Base-by-base conservation (phyloP, 2,888 invertebrate genomes). In the Scaeva pyrastri region DNA sequence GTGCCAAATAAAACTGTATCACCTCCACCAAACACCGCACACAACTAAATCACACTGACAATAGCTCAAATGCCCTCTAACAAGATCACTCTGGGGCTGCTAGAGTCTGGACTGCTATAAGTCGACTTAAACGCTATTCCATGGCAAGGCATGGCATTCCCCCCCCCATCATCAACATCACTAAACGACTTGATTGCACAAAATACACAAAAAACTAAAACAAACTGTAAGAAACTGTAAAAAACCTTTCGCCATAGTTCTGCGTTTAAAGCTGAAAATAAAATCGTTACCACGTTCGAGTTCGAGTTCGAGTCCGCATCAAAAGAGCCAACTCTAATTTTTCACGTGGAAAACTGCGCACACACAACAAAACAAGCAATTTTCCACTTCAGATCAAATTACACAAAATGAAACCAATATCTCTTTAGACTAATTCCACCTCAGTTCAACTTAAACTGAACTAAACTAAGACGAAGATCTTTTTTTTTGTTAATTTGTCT, bases 341-440 rank as follows among this genome's bases (percentile, higher is more conserved):
- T 86, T 82, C 86, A 82, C 77, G 60, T 74, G 48, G 74, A 73
- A 85, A 73, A 81, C 74, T 43, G 62, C 66, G 62, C 66, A 81
- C 75, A 72, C 81, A 86, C n/a, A n/a, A n/a, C n/a, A n/a, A n/a
- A n/a, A 86, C 82, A 78, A 81, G 82, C 78, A 82, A 86, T 86
- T 86, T 86, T 82, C 86, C 86, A 86, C 86, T 86, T 86, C 77
- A 77, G 86, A 86, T 86, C 86, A 86, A 86, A 86, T 86, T 86
- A 86, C 86, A 86, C 77, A 78, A 86, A 86, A 86, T 86, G 86
- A 86, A 86, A 82, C 86, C 86, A 86, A 86, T 86, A 86, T 86
- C 86, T 86, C 86, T 86, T 68, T 82, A 82, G 86, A 74, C 82
- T 82, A 86, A 82, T 82, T 86, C 73, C 26, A 26, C 31, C 31